Conservation (phyloP, 1,140 invertebrate genomes). For the Drosophila virilis region DNA sequence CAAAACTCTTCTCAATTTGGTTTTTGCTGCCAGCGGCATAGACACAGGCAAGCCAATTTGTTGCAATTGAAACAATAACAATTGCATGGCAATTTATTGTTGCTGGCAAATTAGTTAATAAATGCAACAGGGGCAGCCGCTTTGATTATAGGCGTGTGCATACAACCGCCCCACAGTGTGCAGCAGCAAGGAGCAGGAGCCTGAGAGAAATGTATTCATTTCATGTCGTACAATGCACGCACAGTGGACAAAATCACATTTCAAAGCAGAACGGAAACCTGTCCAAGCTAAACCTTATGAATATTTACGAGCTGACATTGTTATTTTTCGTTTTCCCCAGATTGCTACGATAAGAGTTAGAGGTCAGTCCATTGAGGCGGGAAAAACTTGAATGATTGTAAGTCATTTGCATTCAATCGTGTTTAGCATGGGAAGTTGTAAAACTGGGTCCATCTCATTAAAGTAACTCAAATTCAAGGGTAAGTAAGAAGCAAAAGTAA, state of each 20-base stretch:
- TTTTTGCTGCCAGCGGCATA: slow-evolving; percentile 38
- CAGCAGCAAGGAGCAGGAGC: slow-evolving; percentile 6
- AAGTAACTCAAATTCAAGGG: slow-evolving; percentile 18
- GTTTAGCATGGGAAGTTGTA: slow-evolving; percentile 38
- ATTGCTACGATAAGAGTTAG: slow-evolving; percentile 29
- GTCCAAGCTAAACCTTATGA: neutral
- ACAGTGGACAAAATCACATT: slow-evolving; percentile 26
- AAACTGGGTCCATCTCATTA: slow-evolving; percentile 19
- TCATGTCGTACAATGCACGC: slow-evolving; percentile 11
- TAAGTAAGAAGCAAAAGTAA: slow-evolving; percentile 2
- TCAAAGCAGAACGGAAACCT: neutral
- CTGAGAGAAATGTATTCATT: slow-evolving; percentile 36
- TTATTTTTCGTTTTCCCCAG: slow-evolving; percentile 25
- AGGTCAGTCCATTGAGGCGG: slow-evolving; percentile 31
- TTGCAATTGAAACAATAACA: slow-evolving; percentile 82
- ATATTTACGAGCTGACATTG: slow-evolving; percentile 7
- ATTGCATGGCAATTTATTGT: slow-evolving; percentile 74
- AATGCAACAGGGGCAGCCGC: slow-evolving; percentile 47
- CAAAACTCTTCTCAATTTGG: slow-evolving; percentile 24
- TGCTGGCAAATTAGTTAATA: slow-evolving; percentile 80
- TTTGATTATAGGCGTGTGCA: slow-evolving; percentile 30
- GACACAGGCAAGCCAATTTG: slow-evolving; percentile 61
- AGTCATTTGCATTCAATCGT: slow-evolving; percentile 45
- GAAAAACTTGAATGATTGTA: slow-evolving; percentile 32
- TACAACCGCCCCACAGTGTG: slow-evolving; percentile 17